Conservation (phyloP, 2,888 invertebrate genomes). For the Masnerella sp. region DNA sequence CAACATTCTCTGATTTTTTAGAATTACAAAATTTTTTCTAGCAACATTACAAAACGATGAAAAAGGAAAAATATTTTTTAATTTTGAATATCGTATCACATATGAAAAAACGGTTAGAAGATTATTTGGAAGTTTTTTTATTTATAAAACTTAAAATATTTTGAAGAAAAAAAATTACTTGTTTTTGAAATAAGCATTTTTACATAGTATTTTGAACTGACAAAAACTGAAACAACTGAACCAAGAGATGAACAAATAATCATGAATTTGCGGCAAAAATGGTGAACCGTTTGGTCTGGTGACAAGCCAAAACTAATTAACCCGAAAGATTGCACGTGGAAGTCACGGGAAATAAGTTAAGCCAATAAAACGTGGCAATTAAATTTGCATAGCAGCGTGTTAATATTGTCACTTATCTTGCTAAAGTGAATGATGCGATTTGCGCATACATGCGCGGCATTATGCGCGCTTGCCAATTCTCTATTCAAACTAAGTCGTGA, state of each 20-base stretch:
- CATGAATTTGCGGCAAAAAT: background rate
- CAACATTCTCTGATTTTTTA: too few relatives aligned
- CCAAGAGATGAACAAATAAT: background rate
- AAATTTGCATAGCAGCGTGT: slow-evolving; percentile 49
- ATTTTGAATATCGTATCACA: too few relatives aligned
- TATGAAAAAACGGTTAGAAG: too few relatives aligned
- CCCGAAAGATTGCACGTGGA: slow-evolving; percentile 28
- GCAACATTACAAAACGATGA: too few relatives aligned
- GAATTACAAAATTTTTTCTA: too few relatives aligned
- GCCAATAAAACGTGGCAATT: slow-evolving; percentile 40
- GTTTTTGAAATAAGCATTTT: too few relatives aligned
- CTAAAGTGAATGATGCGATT: slow-evolving; percentile 55
- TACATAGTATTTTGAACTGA: too few relatives aligned
- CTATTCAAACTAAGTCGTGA: slow-evolving; percentile 54
- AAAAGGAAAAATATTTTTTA: too few relatives aligned
- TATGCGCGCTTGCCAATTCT: slow-evolving; percentile 45
- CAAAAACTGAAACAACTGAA: too few relatives aligned
- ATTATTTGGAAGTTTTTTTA: too few relatives aligned
- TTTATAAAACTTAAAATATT: too few relatives aligned
- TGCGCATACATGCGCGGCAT: slow-evolving; percentile 45
- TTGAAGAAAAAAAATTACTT: too few relatives aligned
- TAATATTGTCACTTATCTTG: slow-evolving; percentile 56
- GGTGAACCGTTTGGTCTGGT: background rate
- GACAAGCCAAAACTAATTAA: slow-evolving; percentile 28
- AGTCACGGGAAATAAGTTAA: slow-evolving; percentile 46